Evolutionary conservation across 1,140 invertebrate species (phyloP).

Genomic region (Eueides isabella): DNA sequence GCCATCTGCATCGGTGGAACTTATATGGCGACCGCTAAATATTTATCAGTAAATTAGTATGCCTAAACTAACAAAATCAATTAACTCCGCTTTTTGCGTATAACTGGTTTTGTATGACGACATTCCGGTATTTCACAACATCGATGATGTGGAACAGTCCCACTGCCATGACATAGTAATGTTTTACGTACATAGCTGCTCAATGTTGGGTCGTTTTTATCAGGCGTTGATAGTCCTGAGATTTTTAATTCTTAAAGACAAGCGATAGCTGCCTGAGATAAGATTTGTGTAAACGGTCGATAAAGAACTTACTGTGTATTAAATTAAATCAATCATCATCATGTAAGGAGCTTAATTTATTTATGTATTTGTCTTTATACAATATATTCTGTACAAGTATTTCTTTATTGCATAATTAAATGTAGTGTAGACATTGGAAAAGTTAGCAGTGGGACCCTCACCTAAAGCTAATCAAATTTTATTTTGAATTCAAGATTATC

Average conservation of each 20-base stretch:
- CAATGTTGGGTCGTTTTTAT: conserved; percentile 43
- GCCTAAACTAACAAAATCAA: conserved; percentile 77
- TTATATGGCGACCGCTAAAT: conserved; percentile 67
- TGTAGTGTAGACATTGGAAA: neutral
- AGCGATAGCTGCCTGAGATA: conserved; percentile 19
- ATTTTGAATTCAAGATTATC: neutral
- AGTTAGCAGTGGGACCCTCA: neutral
- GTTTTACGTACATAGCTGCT: conserved; percentile 53
- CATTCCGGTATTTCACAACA: conserved; percentile 63
- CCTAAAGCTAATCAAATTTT: neutral
- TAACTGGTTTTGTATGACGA: conserved; percentile 58
- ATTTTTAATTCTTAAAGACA: conserved; percentile 38
- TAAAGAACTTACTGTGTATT: conserved; percentile 13
- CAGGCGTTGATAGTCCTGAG: conserved; percentile 35
- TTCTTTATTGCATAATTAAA: neutral
- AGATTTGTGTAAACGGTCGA: conserved; percentile 17
- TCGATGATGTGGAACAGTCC: conserved; percentile 50
- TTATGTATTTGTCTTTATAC: conserved; percentile 6
- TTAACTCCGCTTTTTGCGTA: conserved; percentile 66
- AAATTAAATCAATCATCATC: conserved; percentile 12
- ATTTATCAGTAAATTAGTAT: conserved; percentile 77
- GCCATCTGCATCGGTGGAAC: conserved; percentile 65
- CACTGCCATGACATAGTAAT: conserved; percentile 52
- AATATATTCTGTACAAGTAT: neutral
- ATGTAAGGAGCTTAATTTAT: conserved; percentile 6